Evolutionary conservation across 1,140 invertebrate genomes (phyloP).

Genomic region (Drosophila azteca): DNA sequence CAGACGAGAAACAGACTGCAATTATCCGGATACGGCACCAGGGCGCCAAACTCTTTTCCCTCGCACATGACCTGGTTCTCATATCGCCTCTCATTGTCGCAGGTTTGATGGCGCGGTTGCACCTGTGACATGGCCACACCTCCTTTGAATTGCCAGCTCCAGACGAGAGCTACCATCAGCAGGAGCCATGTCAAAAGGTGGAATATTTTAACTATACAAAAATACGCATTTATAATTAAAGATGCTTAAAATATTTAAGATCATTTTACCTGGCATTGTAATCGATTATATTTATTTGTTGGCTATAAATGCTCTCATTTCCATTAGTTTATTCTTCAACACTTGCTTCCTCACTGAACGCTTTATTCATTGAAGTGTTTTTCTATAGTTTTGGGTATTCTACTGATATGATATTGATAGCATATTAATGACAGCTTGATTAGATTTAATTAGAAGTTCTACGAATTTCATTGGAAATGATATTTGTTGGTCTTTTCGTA

Average conservation of each 20-base stretch:
- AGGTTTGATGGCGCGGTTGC: conserved; percentile 38
- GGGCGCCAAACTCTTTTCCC: conserved; percentile 47
- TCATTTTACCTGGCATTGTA: conserved; percentile 27
- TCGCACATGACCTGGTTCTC: conserved; percentile 67
- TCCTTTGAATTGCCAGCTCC: conserved; percentile 29
- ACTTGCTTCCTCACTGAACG: conserved; percentile 14
- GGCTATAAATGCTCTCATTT: not conserved
- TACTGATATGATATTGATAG: conserved; percentile 18
- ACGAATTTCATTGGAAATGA: conserved; percentile 21
- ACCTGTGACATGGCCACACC: conserved; percentile 2
- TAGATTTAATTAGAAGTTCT: conserved; percentile 43
- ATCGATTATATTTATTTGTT: not conserved
- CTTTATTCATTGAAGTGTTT: not conserved
- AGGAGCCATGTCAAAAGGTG: conserved; percentile 26
- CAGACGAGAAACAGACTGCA: conserved; percentile 66
- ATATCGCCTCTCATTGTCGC: conserved; percentile 64
- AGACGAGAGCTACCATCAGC: conserved; percentile 16
- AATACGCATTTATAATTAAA: not conserved
- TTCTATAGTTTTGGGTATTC: conserved; percentile 18
- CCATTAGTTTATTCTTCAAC: not conserved
- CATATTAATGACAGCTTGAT: conserved; percentile 43
- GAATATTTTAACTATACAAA: conserved; percentile 1
- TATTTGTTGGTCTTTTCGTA: conserved; percentile 5
- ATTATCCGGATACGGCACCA: conserved; percentile 70
- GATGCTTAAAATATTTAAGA: not conserved